A percentile compares a stretch with the other conserved stretches of the same genome.
These are phyloP conservation scores for Caenorhabditis afra DNA, from an alignment of 2,888 invertebrate genomes.

Conservation along the genomic window DNA sequence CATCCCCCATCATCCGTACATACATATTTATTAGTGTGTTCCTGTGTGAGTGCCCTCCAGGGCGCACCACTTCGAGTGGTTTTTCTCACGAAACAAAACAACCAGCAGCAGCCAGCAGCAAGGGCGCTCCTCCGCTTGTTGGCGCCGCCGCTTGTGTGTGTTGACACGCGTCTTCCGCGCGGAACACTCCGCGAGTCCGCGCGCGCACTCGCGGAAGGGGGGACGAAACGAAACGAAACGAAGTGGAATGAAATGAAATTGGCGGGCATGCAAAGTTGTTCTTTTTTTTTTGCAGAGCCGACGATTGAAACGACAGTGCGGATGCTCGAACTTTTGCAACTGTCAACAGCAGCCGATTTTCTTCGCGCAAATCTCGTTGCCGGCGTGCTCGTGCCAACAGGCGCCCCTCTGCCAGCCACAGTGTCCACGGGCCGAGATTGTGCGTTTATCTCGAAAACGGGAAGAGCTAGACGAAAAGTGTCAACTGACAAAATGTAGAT, in stretches of 20 bases:
- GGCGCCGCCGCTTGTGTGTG: slow-evolving; percentile 9
- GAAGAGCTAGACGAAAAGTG: too few relatives aligned
- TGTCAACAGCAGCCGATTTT: slow-evolving; percentile 61
- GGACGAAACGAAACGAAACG: too few relatives aligned
- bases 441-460: too few relatives aligned
- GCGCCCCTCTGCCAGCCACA: slow-evolving; percentile 63
- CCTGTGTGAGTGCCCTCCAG: neutral
- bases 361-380: slow-evolving; percentile 52
- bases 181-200: neutral
- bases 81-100: slow-evolving; percentile 57
- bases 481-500: too few relatives aligned
- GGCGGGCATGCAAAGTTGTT: neutral
- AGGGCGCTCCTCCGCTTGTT: too few relatives aligned
- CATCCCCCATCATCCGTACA: slow-evolving; percentile 5
- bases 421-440: slow-evolving; percentile 64
- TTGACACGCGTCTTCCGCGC: slow-evolving; percentile 37
- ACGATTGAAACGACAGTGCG: slow-evolving; percentile 65
- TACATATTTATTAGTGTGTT: neutral
- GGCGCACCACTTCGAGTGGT: slow-evolving; percentile 41
- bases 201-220: too few relatives aligned
- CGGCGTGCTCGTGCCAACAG: slow-evolving; percentile 64
- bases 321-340: slow-evolving; percentile 67
- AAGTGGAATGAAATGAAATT: too few relatives aligned
- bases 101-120: slow-evolving; percentile 12
- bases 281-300: slow-evolving; percentile 41